Evolutionary conservation across 2,797 vertebrate genomes (phyloP).

Genomic region (Mus minutoides): DNA sequence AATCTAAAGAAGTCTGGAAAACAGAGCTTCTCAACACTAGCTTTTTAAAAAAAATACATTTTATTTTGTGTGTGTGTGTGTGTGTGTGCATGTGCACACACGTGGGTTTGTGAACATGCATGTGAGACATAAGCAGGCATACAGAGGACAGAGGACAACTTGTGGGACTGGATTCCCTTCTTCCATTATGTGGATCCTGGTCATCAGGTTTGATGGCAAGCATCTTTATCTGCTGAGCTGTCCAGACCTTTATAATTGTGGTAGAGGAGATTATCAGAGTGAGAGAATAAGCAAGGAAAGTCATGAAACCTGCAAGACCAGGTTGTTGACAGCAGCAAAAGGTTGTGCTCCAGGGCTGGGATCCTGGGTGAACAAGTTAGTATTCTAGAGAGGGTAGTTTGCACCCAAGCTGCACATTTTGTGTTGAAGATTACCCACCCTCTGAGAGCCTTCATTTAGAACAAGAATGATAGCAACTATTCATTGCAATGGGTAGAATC

Average conservation of each 20-base stretch:
- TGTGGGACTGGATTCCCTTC: neutral
- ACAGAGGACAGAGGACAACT: neutral
- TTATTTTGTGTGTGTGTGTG: neutral
- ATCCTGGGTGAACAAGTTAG: neutral
- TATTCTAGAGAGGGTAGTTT: neutral
- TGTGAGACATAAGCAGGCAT: neutral
- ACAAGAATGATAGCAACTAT: neutral
- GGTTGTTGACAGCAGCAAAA: neutral
- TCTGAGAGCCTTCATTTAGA: neutral
- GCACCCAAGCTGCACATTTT: neutral
- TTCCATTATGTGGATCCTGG: neutral
- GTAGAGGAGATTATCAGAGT: neutral
- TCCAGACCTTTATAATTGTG: neutral
- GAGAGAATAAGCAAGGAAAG: neutral
- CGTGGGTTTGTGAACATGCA: neutral
- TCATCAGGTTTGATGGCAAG: neutral
- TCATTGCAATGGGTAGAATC: neutral
- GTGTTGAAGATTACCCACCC: neutral
- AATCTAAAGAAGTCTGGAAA: neutral
- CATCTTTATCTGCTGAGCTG: neutral
- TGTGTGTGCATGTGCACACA: neutral
- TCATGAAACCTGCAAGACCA: neutral
- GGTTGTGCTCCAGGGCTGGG: neutral
- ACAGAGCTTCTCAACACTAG: neutral
- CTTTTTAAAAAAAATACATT: neutral